Conservation (phyloP, 2,113 vertebrate genomes). For the Cyprinodon variegatus region DNA sequence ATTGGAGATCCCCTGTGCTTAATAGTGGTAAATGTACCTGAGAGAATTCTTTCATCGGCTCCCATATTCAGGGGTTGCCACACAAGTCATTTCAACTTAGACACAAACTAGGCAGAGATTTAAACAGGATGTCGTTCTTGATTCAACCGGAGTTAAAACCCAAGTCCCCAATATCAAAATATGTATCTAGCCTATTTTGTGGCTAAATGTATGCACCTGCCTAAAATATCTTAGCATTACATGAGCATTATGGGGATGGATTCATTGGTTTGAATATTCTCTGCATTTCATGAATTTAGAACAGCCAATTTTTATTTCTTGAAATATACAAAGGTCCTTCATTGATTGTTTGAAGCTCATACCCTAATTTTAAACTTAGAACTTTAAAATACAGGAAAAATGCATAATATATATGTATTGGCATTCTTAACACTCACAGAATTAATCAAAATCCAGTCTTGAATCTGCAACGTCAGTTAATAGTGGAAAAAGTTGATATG, state of each 20-base stretch:
- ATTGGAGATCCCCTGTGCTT: constrained; percentile 41
- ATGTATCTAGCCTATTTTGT: too few relatives aligned
- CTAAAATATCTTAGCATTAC: constrained; percentile 17
- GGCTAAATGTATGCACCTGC: constrained; percentile 9
- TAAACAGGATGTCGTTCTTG: too few relatives aligned
- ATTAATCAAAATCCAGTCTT: constrained; percentile 18
- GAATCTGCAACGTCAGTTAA: background rate
- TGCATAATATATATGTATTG: constrained; percentile 5
- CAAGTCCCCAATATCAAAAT: too few relatives aligned
- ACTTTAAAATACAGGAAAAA: constrained; percentile 12
- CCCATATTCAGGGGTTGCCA: too few relatives aligned
- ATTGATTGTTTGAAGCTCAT: constrained; percentile 37
- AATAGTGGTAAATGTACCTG: background rate
- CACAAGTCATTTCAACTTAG: too few relatives aligned
- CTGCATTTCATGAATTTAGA: constrained; percentile 13
- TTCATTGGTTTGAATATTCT: constrained; percentile 39
- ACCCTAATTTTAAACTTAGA: constrained; percentile 1
- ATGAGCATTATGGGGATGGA: background rate
- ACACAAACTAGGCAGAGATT: too few relatives aligned
- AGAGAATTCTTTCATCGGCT: too few relatives aligned
- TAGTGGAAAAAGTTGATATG: background rate
- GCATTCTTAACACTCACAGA: constrained; percentile 20
- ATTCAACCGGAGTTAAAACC: too few relatives aligned
- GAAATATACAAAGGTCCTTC: constrained; percentile 27
- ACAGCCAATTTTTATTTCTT: constrained; percentile 22